Conservation (phyloP, 2,113 vertebrate species). For the Mastomys coucha region DNA sequence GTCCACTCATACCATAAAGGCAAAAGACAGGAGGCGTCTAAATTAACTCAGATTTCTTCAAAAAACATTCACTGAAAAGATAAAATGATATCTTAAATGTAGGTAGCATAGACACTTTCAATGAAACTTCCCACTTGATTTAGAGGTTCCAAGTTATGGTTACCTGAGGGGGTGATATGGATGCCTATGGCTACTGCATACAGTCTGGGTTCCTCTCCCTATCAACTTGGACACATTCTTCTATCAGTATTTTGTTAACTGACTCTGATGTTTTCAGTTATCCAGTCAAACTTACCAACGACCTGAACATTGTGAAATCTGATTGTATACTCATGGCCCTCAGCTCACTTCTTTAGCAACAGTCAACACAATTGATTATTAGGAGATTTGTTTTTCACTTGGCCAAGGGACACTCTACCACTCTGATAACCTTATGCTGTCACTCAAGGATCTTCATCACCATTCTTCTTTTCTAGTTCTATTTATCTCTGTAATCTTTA, state of each 20-base stretch:
- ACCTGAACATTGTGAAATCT: conserved; percentile 20
- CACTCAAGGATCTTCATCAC: neutral
- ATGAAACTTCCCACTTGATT: neutral
- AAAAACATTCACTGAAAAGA: neutral
- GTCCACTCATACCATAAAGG: neutral
- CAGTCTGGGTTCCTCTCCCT: too few species aligned
- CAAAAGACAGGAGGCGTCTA: neutral
- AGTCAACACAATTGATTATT: conserved; percentile 50
- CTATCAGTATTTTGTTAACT: neutral
- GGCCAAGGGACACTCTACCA: neutral
- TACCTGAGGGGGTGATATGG: neutral
- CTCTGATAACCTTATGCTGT: neutral
- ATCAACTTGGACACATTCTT: neutral
- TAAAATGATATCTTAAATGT: neutral
- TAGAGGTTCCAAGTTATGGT: neutral
- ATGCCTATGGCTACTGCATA: neutral
- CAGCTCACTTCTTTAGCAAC: conserved; percentile 37
- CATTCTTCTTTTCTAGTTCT: neutral
- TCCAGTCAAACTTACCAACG: neutral
- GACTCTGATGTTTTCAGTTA: neutral
- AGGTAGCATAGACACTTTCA: neutral
- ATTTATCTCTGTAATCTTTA: neutral
- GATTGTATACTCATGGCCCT: conserved; percentile 18
- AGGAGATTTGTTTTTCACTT: neutral
- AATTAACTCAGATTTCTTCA: neutral